Conservation (phyloP, 2,888 invertebrate genomes). For the Eupithecia pulchellata region DNA sequence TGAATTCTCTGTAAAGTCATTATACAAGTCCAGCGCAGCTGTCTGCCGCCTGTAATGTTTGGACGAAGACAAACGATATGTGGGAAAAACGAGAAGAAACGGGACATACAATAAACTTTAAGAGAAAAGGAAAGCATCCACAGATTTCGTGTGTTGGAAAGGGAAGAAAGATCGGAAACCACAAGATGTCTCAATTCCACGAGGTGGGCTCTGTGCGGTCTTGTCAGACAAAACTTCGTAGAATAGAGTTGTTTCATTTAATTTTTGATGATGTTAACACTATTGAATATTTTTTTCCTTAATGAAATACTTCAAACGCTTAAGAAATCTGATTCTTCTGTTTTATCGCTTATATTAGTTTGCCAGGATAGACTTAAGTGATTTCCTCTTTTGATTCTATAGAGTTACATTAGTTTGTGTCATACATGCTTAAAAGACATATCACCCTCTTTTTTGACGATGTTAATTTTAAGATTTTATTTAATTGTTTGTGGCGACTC, state of each 20-base stretch:
- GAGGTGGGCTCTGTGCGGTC: constrained; percentile 83
- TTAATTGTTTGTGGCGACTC: constrained; percentile 29
- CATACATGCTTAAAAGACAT: background rate
- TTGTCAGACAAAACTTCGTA: constrained; percentile 76
- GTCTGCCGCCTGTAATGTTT: constrained; percentile 80
- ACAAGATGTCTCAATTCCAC: constrained; percentile 86
- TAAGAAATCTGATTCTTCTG: background rate
- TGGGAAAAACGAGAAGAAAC: constrained; percentile 75
- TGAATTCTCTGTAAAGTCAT: constrained; percentile 74
- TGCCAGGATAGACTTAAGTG: background rate
- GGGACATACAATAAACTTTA: constrained; percentile 71
- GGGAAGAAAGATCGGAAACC: constrained; percentile 82
- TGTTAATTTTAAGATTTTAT: background rate
- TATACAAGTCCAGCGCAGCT: constrained; percentile 81
- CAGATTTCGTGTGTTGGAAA: constrained; percentile 63
- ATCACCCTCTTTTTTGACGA: background rate
- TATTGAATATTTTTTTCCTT: constrained; percentile 17
- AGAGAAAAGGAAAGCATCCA: constrained; percentile 76
- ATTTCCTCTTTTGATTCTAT: background rate
- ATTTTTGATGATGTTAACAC: constrained; percentile 19
- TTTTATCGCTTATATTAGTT: background rate
- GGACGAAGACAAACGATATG: constrained; percentile 80
- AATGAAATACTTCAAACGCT: background rate
- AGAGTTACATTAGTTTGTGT: background rate
- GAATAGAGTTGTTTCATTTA: constrained; percentile 68